Percentiles rank a stretch among this genome's conserved stretches.
Conservation (phyloP, 2,113 vertebrate species). For the Nothocercus julius region DNA sequence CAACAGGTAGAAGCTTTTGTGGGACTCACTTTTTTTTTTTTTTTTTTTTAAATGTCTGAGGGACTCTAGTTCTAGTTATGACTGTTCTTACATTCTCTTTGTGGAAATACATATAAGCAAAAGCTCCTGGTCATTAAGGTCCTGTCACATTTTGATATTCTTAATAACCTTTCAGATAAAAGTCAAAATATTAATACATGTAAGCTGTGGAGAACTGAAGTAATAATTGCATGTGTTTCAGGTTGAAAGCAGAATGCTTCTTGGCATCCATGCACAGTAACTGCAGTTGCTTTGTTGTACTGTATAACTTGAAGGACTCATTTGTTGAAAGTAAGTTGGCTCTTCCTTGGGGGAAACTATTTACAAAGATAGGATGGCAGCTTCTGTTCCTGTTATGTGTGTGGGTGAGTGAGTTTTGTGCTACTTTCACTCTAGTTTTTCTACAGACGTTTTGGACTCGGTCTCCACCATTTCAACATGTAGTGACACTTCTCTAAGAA, state of each 20-base stretch:
- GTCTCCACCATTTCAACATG: not conserved
- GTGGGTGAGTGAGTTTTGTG: not conserved
- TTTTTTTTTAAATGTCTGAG: not conserved
- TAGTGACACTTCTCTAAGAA: not conserved
- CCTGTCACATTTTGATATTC: not conserved
- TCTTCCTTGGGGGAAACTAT: not conserved
- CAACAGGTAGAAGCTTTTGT: not conserved
- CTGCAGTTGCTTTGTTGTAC: not conserved
- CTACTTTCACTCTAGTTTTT: not conserved
- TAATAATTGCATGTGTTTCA: not conserved
- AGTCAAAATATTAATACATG: rapidly evolving
- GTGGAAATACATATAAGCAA: no score
- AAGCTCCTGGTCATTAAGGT: not conserved
- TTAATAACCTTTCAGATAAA: not conserved
- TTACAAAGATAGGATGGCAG: not conserved
- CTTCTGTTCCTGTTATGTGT: not conserved
- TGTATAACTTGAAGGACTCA: not conserved
- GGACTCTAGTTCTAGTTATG: not conserved
- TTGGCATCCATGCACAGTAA: not conserved
- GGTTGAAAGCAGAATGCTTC: not conserved
- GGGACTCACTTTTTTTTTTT: not conserved
- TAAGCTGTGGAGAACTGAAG: not conserved
- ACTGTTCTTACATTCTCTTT: no score
- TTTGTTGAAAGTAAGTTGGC: not conserved
- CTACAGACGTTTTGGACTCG: not conserved